Conservation (phyloP, 2,888 invertebrate species). For the Melieria omissa region DNA sequence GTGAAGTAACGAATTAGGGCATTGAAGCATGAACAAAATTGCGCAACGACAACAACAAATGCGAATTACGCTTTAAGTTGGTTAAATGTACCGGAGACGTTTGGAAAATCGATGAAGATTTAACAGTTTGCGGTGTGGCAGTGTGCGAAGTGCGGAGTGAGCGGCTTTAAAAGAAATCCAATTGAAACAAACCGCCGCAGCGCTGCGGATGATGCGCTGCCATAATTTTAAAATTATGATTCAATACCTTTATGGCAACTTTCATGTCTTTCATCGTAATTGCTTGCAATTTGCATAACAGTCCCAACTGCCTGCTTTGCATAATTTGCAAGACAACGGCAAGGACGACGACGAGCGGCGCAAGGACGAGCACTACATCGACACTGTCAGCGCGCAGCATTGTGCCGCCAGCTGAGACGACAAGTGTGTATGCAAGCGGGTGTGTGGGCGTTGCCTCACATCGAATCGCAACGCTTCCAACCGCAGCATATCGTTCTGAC, state of each 20-base stretch:
- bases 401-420: too few species aligned
- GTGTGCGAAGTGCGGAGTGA: conserved; percentile 12
- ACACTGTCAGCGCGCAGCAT: too few species aligned
- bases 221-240: conserved; percentile 21
- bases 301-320: conserved; percentile 33
- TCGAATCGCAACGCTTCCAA: too few species aligned
- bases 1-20: neutral
- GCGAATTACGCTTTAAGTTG: too few species aligned
- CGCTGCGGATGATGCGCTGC: too few species aligned
- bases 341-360: neutral
- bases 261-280: conserved; percentile 49
- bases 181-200: conserved; percentile 5
- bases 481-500: too few species aligned
- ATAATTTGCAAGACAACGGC: conserved; percentile 31
- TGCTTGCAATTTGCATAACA: conserved; percentile 43
- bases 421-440: too few species aligned
- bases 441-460: too few species aligned
- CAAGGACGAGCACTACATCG: too few species aligned
- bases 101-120: conserved; percentile 2
- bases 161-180: conserved; percentile 25
- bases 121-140: neutral
- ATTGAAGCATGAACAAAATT: conserved; percentile 3
- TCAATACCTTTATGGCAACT: conserved; percentile 23
- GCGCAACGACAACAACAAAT: neutral
- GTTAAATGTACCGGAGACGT: too few species aligned